Base-by-base conservation (phyloP, 2,888 invertebrate genomes). In the Parapristionchus giblindavisi region DNA sequence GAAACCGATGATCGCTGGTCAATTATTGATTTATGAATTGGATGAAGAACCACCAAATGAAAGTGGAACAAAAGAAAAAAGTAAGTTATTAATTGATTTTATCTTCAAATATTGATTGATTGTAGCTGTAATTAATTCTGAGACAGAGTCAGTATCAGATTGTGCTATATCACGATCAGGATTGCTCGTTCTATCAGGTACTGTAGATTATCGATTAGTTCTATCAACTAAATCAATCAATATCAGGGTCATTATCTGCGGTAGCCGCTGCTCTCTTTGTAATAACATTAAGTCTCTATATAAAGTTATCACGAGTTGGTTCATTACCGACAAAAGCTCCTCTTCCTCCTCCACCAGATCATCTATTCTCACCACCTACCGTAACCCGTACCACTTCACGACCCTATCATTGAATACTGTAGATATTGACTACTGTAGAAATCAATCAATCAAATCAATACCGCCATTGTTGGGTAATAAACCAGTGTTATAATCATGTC, bases 21-120 rank as follows among this genome's bases (percentile, higher is more conserved):
- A 88, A 74, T 76, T 88, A 51, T 65, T 88, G 38, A 84, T 88
- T 43, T 88, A 82, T 77, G 88, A 88, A 77, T 66, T 88, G 76
- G 88, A 88, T 71, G 88, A 88, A 70, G 86, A 85, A 48, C 86
- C 87, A n/a, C 87, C 86, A 24, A 58, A 24, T 32, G 81, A 70
- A n/a, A n/a, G n/a, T n/a, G n/a, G n/a, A n/a, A n/a, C n/a, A n/a
- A 51, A 54, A 24, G 70, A 70, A 8, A 70, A 52, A 27, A 70
- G 70, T 70, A 32, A 70, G 70, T 63, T 4, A 8, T 14, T 5
- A n/a, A 65, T 17, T 43, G 8, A 11, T 3, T 32, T 24, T 48
- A 48, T 48, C 48, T n/a, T n/a, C n/a, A n/a, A n/a, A n/a, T n/a
- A n/a, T n/a, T n/a, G n/a, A n/a, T n/a, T 29, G 6, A 5, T 36